These are phyloP conservation scores for Elaphurus davidianus DNA, from an alignment of 2,113 vertebrate genomes.

Conservation along the genomic window DNA sequence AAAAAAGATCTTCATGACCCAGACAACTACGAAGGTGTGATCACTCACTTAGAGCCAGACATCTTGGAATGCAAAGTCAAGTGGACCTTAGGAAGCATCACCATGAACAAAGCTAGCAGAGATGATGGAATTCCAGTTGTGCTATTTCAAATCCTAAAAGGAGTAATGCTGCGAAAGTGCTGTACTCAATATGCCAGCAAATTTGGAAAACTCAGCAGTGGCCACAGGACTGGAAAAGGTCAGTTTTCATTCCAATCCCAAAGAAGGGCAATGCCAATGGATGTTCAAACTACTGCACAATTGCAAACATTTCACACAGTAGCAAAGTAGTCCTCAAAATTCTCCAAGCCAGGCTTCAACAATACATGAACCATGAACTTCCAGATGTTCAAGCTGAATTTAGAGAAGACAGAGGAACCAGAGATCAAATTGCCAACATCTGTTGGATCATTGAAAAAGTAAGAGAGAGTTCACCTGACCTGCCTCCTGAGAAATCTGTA, in stretches of 20 bases:
- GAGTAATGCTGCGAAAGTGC: neutral
- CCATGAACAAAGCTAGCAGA: neutral
- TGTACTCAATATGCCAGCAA: neutral
- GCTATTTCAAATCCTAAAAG: neutral
- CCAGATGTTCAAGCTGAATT: neutral
- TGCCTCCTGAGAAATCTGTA: neutral
- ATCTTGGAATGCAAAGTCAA: neutral
- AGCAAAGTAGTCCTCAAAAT: neutral
- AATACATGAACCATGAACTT: neutral
- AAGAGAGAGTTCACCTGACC: neutral
- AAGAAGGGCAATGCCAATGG: neutral
- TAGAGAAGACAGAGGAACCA: neutral
- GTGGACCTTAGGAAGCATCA: neutral
- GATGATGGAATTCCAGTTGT: neutral
- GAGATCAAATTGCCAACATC: neutral
- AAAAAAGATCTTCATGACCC: neutral
- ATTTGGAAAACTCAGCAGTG: neutral
- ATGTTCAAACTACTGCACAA: neutral
- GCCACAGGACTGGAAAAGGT: neutral
- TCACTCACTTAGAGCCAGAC: neutral
- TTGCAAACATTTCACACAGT: neutral
- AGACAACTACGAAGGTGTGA: fast-evolving
- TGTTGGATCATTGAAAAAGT: neutral
- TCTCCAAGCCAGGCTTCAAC: neutral
- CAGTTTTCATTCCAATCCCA: neutral